Conservation (phyloP, 2,888 invertebrate genomes). For the Spodoptera littoralis region DNA sequence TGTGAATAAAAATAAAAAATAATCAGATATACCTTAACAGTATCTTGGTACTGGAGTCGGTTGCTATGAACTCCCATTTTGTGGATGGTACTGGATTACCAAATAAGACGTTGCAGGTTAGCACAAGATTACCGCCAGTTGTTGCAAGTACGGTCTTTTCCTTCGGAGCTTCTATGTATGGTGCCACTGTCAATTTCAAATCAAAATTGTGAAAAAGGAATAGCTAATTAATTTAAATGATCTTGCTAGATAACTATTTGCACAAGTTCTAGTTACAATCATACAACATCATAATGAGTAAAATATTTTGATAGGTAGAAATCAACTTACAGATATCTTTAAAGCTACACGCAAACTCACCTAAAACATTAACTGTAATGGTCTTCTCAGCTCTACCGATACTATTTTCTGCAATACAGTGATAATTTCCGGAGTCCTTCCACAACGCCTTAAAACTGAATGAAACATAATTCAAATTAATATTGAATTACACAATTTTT, state of each 20-base stretch:
- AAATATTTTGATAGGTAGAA: too few species aligned
- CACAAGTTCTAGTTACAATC: too few species aligned
- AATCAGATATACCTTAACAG: slow-evolving; percentile 59
- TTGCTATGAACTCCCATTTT: slow-evolving; percentile 72
- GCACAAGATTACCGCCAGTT: slow-evolving; percentile 56
- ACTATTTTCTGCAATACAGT: slow-evolving; percentile 77
- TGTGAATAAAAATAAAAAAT: too few species aligned
- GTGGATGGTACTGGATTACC: slow-evolving; percentile 74
- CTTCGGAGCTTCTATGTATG: slow-evolving; percentile 71
- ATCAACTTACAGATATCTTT: too few species aligned
- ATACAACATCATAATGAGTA: too few species aligned
- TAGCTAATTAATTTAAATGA: not conserved
- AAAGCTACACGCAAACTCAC: slow-evolving; percentile 56
- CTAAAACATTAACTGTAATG: slow-evolving; percentile 70
- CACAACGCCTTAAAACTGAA: slow-evolving; percentile 69
- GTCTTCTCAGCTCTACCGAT: slow-evolving; percentile 70
- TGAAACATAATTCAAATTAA: not conserved
- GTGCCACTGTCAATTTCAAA: slow-evolving; percentile 67
- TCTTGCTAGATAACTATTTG: too few species aligned
- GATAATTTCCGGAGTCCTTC: slow-evolving; percentile 76
- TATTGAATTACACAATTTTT: too few species aligned
- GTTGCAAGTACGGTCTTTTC: slow-evolving; percentile 49
- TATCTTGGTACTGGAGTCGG: slow-evolving; percentile 57
- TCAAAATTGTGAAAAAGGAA: not conserved
- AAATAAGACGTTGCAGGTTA: slow-evolving; percentile 67